These are phyloP conservation scores for Galleria mellonella DNA, from an alignment of 1,140 invertebrate species.

Conservation along the genomic window DNA sequence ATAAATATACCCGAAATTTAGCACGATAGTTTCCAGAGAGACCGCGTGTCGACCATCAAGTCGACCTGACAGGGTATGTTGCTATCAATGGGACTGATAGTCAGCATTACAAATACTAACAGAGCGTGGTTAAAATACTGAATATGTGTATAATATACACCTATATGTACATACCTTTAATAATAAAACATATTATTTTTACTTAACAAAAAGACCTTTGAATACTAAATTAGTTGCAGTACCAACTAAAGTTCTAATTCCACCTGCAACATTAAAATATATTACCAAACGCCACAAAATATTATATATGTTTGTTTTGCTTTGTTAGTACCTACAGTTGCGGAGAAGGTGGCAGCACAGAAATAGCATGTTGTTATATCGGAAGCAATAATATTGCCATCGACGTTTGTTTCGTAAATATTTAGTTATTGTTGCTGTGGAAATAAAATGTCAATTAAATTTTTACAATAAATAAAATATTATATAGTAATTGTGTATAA, in stretches of 20 bases:
- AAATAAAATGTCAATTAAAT: no score
- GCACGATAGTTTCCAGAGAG: no score
- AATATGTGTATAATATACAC: not conserved
- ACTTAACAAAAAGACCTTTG: conserved; percentile 81
- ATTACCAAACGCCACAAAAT: not conserved
- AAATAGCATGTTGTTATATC: conserved; percentile 80
- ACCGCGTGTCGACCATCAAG: no score
- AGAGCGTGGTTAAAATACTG: not conserved
- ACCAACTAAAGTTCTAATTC: conserved; percentile 88
- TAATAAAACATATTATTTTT: conserved; percentile 12
- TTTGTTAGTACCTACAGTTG: conserved; percentile 73
- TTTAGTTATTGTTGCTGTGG: conserved; percentile 43
- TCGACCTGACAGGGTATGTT: no score
- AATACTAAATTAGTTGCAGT: conserved; percentile 91
- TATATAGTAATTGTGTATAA: no score
- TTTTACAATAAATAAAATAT: no score
- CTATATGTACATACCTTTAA: not conserved
- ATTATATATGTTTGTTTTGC: not conserved
- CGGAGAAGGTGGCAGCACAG: conserved; percentile 84
- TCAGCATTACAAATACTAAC: not conserved
- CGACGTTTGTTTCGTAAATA: conserved; percentile 26
- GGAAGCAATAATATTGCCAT: conserved; percentile 56
- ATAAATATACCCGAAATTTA: no score
- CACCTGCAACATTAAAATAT: conserved; percentile 74
- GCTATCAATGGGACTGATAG: no score